Conservation (phyloP, 1,140 invertebrate genomes). For the Apolygus lucorum region DNA sequence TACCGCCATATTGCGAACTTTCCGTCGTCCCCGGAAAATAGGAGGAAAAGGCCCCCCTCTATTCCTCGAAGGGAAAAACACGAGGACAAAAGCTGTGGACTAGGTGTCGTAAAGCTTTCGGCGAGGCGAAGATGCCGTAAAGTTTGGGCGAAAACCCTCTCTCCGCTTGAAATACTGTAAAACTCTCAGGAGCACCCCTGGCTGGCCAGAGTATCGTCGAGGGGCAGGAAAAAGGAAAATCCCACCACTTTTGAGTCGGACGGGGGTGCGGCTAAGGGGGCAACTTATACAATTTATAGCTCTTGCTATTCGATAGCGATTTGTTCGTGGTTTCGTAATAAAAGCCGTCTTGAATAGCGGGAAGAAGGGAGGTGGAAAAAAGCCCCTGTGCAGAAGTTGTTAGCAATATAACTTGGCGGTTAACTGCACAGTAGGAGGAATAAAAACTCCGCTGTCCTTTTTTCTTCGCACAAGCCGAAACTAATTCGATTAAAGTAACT, state of each 20-base stretch:
- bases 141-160: too few species aligned
- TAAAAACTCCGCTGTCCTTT: neutral
- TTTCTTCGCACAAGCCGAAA: too few species aligned
- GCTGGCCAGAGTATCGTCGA: neutral
- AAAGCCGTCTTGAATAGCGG: neutral
- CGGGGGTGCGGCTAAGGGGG: neutral
- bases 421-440: neutral
- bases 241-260: neutral
- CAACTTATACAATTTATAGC: slow-evolving; percentile 14
- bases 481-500: too few species aligned
- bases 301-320: slow-evolving; percentile 17
- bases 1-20: too few species aligned
- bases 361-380: neutral
- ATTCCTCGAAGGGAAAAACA: too few species aligned
- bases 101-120: neutral
- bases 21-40: too few species aligned
- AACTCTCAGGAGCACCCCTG: neutral
- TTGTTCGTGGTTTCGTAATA: slow-evolving; percentile 16
- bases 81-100: too few species aligned
- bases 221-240: neutral
- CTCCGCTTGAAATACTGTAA: neutral
- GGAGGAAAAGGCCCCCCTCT: too few species aligned
- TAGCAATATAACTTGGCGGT: neutral
- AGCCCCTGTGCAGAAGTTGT: neutral
- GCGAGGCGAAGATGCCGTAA: neutral